Base-by-base conservation (phyloP, 1,140 invertebrate genomes). In the Fragariocoptes setiger region DNA sequence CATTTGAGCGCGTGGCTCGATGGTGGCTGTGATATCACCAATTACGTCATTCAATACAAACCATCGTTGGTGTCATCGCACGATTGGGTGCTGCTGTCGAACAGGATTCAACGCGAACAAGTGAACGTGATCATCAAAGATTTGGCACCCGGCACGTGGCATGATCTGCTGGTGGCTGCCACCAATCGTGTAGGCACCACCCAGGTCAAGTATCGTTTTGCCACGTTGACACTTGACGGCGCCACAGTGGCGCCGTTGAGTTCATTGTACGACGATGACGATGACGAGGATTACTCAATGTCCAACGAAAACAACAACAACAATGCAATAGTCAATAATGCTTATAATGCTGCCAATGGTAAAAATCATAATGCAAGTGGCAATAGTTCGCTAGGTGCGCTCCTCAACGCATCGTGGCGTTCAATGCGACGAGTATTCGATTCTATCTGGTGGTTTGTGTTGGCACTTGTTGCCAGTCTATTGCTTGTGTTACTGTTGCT, bases 171-270 rank as follows among this genome's bases (percentile, higher is more conserved):
- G 21, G 80, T 92, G 16, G 85, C 79, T 2, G 83, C 83, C 17
- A 78, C 88, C 58, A 92, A 88, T 53, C 86, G 86, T 52, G 83
- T 82, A 40, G 86, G 83, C 35, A 83, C 82, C 48, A 78, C 79
- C 18, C 77, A 86, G 21, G 76, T 76, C 37, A 74, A 86, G 66
- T 77, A 83, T 53, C 76, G 82, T 62, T 90, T 92, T 58, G 78
- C 80, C 15, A 92, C 86, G 14, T 65, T 92, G 5, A 88, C 82
- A 17, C 69, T 79, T 45, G 78, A 76, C 49, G 86, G 85, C 15
- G 47, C 40, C 1, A 45, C 43, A 15, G 44, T 47, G 14, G 44
- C 41, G 14, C 43, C 43, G 14, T 19, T 45, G 19, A n/a, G 35
- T 44, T 15, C n/a, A 14, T 19, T 15, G 15, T 42, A 39, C 19